Base-by-base conservation (phyloP, 1,140 invertebrate species). In the Drosophila lacertosa region DNA sequence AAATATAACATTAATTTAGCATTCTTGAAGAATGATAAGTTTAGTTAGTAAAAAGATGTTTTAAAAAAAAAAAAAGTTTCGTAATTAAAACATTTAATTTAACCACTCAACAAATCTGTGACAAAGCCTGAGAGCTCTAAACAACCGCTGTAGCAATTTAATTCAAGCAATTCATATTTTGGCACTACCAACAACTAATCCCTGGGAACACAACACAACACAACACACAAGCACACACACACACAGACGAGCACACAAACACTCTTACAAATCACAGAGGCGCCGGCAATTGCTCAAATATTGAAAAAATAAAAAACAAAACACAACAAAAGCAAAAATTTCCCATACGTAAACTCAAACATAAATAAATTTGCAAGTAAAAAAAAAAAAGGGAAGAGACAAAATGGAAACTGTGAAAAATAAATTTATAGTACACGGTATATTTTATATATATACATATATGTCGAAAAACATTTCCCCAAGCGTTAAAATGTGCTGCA, bases 401-500 rank as follows among this genome's bases (percentile, higher is more conserved):
- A 47, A 45, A 51, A 54, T 26, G 33, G 47, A 53, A 66, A 53
- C 63, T 74, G 57, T 74, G 32, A 29, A 64, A 75, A 77, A 77
- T 54, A 66, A 71, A 71, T 71, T 53, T 74, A 71, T 74, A 48
- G 51, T 54, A 47, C 59, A 60, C 37, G 32, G 40, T 55, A 75
- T 68, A 72, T 67, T 67, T 66, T 74, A 74, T 74, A 53, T 64
- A 39, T 47, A 15, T 29, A 33, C 20, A 18, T 20, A 22, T 51
- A 74, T 76, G 73, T 68, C 69, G 57, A 73, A 73, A 76, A 76
- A 74, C 74, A 74, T 74, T 74, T 77, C 66, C 71, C 74, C 50
- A 33, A 76, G 74, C 74, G 70, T 57, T 73, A 63, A 76, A 76
- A 74, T 69, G 45, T 60, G n/a, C n/a, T 63, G 50, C 33, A 45